Evolutionary conservation across 1,140 invertebrate species (phyloP), one percentile per base, ranked within the genome.

Genomic region (Luehdorfia chinensis): DNA sequence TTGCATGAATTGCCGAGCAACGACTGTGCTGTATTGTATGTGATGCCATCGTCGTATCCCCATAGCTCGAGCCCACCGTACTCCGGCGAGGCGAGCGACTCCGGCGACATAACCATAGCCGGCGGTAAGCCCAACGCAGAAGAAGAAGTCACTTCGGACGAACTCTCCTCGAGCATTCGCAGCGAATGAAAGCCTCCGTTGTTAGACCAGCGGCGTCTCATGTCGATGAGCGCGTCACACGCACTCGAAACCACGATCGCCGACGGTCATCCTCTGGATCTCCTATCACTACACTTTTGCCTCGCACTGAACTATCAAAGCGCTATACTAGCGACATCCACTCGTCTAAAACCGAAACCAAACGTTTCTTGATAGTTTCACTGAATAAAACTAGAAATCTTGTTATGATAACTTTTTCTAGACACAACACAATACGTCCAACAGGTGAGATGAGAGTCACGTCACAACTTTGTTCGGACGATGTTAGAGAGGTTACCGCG

Each of bases 61-160:
- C 94, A 96, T 47, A 96, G 88, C 58, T 96, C 94, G 31, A 95
- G 87, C 55, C 94, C 94, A 39, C 93, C 91, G 66, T 93, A 90
- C 87, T 71, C 93, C 81, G 72, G 90, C 47, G 92, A 91, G 57
- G 87, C 81, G 60, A 93, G 77, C 16, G 91, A 92, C 39, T 92
- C 91, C 9, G 91, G 90, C 27, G 92, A 92, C 90, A 91, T 91
- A 52, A 89, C 89, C 87, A 88, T 90, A 78, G 88, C 91, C 81
- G 90, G 63, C 68, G 84, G 63, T 50, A 88, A 67, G 11, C 88
- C 87, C 9, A 90, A 69, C 49, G 88, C 88, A 28, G 91, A 93
- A 9, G 93, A 93, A 32, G 92, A 93, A 11, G 92, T 92, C 61
- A 94, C 93, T 81, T 94, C 93, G 27, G 92, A 90, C 33, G 91